A percentile compares a stretch with the other conserved stretches of the same genome.
Evolutionary conservation across 2,888 invertebrate genomes (phyloP).

Genomic region (Noctua comes): DNA sequence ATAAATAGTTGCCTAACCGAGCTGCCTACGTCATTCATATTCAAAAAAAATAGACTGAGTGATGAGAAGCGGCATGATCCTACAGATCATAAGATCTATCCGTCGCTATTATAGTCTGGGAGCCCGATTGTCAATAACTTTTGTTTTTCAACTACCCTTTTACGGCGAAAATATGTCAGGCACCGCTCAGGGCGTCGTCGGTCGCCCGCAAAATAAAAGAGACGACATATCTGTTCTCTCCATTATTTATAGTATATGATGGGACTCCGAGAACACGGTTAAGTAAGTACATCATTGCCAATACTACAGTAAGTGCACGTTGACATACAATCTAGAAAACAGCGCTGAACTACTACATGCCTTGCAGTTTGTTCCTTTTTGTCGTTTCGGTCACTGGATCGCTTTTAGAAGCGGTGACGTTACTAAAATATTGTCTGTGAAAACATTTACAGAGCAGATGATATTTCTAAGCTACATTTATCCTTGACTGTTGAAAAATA

Average conservation of each 20-base stretch:
- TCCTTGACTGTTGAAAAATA: background rate
- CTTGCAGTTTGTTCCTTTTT: constrained; percentile 9
- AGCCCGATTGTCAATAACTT: constrained; percentile 55
- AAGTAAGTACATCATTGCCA: constrained; percentile 40
- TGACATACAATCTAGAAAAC: constrained; percentile 20
- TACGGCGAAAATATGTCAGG: constrained; percentile 56
- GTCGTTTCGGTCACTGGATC: background rate
- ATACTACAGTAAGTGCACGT: constrained; percentile 39
- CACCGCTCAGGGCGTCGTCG: constrained; percentile 37
- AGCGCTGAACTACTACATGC: background rate
- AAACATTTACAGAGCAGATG: constrained; percentile 9
- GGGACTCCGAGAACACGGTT: background rate
- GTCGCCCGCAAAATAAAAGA: constrained; percentile 51
- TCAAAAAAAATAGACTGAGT: constrained; percentile 27
- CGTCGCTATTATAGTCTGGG: constrained; percentile 27
- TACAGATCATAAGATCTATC: constrained; percentile 28
- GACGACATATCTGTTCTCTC: constrained; percentile 33
- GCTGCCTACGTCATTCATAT: constrained; percentile 16
- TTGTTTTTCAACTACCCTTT: constrained; percentile 52
- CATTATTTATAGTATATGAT: constrained; percentile 29
- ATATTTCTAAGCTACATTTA: background rate
- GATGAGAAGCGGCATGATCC: constrained; percentile 38
- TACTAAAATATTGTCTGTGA: constrained; percentile 17
- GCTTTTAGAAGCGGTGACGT: constrained; percentile 9
- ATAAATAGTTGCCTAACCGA: constrained; percentile 6